Evolutionary conservation across 1,140 invertebrate species (phyloP).

Genomic region (Hydropsyche tenuis): DNA sequence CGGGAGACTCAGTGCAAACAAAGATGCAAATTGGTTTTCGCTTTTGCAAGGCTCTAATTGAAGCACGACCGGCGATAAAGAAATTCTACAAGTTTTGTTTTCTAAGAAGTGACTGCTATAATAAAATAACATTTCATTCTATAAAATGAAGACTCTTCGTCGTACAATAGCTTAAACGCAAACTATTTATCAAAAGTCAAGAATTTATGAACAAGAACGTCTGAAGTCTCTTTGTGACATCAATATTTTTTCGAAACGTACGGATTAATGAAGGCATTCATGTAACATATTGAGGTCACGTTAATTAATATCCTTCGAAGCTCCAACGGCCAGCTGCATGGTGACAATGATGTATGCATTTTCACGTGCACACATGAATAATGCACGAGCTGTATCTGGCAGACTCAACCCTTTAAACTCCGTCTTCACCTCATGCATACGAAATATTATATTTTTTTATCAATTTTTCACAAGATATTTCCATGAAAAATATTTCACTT

Average conservation of each 20-base stretch:
- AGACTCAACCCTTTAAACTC: too few species aligned
- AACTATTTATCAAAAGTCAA: too few species aligned
- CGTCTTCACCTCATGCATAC: slow-evolving; percentile 12
- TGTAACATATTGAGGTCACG: too few species aligned
- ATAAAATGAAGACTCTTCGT: too few species aligned
- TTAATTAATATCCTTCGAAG: slow-evolving; percentile 13
- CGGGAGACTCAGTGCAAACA: slow-evolving; percentile 17
- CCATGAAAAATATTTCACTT: too few species aligned
- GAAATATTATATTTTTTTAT: background rate
- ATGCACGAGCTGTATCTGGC: background rate
- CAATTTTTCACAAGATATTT: background rate
- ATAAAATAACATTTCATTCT: too few species aligned
- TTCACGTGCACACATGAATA: slow-evolving; percentile 11
- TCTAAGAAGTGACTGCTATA: background rate
- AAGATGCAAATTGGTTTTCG: slow-evolving; percentile 26
- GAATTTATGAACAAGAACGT: too few species aligned
- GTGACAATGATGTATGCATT: slow-evolving; percentile 20
- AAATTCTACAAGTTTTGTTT: background rate
- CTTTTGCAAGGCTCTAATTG: slow-evolving; percentile 28
- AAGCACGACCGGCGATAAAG: background rate
- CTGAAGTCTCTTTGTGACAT: too few species aligned
- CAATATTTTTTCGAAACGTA: too few species aligned
- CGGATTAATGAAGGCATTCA: too few species aligned
- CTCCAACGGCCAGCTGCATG: background rate
- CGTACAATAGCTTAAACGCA: too few species aligned